Percentiles rank a stretch among this genome's conserved stretches.
phyloP scores from a whole-genome alignment of 1,140 invertebrate species.

The Sycobia sp. region DNA sequence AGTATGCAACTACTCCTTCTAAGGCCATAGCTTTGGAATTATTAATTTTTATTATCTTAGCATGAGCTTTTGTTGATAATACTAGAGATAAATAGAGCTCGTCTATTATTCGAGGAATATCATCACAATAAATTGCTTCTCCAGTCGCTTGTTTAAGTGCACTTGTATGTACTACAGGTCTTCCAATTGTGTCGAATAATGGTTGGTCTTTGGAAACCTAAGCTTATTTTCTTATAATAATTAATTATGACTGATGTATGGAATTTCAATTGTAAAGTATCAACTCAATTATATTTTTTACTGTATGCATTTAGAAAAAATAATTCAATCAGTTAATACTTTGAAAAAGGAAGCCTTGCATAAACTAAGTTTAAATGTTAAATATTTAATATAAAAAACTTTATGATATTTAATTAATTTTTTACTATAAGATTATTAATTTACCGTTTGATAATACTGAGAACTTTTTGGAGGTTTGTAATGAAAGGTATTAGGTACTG shows the following conservation, averaged over 20 bases:
- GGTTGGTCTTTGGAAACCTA: slow-evolving; percentile 68
- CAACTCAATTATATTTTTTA: too few relatives aligned
- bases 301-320: too few relatives aligned
- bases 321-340: neutral
- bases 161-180: slow-evolving; percentile 79
- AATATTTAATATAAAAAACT: too few relatives aligned
- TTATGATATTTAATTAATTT: neutral
- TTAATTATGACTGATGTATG: too few relatives aligned
- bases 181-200: slow-evolving; percentile 75
- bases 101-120: slow-evolving; percentile 74
- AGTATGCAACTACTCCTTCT: slow-evolving; percentile 76
- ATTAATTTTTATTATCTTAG: slow-evolving; percentile 78
- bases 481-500: slow-evolving; percentile 68
- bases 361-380: too few relatives aligned
- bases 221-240: slow-evolving; percentile 30
- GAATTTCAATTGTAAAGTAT: too few relatives aligned
- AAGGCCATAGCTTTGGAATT: slow-evolving; percentile 70
- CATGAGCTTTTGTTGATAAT: slow-evolving; percentile 77
- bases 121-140: slow-evolving; percentile 90
- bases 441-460: slow-evolving; percentile 78
- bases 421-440: neutral
- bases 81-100: slow-evolving; percentile 80
- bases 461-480: slow-evolving; percentile 70
- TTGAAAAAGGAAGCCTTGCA: too few relatives aligned
- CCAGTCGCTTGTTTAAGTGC: slow-evolving; percentile 87